Percentiles rank a stretch among this genome's conserved stretches.
These are phyloP conservation scores for Ormyrus pomaceus DNA, from an alignment of 2,888 invertebrate genomes.

Conservation along the genomic window DNA sequence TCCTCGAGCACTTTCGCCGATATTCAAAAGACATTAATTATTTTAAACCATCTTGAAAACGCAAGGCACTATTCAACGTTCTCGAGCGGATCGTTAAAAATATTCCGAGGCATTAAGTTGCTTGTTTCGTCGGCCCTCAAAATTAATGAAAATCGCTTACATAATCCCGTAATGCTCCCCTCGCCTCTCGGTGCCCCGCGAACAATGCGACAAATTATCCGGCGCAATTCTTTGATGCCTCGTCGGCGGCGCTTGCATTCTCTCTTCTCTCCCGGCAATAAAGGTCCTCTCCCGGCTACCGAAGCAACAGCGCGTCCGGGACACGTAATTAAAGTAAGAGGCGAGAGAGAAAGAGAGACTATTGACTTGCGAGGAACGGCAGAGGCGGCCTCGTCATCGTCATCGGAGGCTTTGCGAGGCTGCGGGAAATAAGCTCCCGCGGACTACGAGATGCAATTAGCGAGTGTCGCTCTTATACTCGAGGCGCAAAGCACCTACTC, in stretches of 20 bases:
- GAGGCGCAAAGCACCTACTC: slow-evolving; percentile 57
- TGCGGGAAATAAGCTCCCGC: slow-evolving; percentile 19
- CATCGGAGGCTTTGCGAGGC: background rate
- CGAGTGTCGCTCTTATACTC: slow-evolving; percentile 57
- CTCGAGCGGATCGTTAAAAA: no score
- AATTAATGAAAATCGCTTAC: slow-evolving; percentile 9
- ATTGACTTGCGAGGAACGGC: no score
- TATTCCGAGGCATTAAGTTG: no score
- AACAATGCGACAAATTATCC: slow-evolving; percentile 16
- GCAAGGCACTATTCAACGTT: no score
- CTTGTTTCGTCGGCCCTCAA: background rate
- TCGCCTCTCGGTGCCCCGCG: background rate
- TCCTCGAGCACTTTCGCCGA: no score
- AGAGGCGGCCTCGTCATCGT: no score
- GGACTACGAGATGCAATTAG: slow-evolving; percentile 58
- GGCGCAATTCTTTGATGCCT: slow-evolving; percentile 22
- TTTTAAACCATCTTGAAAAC: background rate
- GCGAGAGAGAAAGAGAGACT: no score
- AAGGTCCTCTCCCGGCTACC: slow-evolving; percentile 8
- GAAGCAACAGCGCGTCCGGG: background rate
- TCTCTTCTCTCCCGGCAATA: background rate
- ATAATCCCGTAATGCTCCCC: background rate
- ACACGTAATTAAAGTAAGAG: slow-evolving; percentile 9
- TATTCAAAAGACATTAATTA: no score
- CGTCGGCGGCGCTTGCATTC: background rate